phyloP scores from a whole-genome alignment of 2,113 vertebrate species.

The Chitala chitala region DNA sequence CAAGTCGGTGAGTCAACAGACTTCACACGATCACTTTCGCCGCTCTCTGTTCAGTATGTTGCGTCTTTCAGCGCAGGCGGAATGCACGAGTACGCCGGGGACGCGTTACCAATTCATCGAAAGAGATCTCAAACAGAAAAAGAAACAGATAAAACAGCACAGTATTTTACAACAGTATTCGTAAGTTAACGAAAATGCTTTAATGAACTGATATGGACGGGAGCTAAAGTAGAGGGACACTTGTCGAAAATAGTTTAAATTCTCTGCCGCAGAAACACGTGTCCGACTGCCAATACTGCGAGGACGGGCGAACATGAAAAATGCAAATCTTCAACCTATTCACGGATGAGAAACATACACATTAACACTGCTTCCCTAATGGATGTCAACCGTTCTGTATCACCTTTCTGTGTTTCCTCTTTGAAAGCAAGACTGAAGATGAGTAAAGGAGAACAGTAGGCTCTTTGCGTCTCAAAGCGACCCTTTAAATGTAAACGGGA shows the following conservation, averaged over 20 bases:
- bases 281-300: not conserved
- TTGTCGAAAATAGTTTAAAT: not conserved
- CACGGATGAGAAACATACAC: not conserved
- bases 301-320: not conserved
- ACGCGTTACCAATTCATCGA: too few species aligned
- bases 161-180: too few species aligned
- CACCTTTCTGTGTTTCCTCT: too few species aligned
- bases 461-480: too few species aligned
- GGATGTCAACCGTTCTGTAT: too few species aligned
- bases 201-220: not conserved
- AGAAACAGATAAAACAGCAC: not conserved
- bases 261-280: slow-evolving; percentile 13
- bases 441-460: too few species aligned
- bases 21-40: not conserved
- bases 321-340: not conserved
- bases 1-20: not conserved
- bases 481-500: not conserved
- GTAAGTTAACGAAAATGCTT: not conserved
- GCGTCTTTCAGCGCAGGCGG: not conserved
- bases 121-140: not conserved
- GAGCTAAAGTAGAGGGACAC: slow-evolving; percentile 1
- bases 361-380: too few species aligned
- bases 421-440: too few species aligned
- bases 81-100: not conserved
- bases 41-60: not conserved